These are phyloP conservation scores for Chitala chitala DNA, from an alignment of 2,113 vertebrate genomes.

Conservation along the genomic window DNA sequence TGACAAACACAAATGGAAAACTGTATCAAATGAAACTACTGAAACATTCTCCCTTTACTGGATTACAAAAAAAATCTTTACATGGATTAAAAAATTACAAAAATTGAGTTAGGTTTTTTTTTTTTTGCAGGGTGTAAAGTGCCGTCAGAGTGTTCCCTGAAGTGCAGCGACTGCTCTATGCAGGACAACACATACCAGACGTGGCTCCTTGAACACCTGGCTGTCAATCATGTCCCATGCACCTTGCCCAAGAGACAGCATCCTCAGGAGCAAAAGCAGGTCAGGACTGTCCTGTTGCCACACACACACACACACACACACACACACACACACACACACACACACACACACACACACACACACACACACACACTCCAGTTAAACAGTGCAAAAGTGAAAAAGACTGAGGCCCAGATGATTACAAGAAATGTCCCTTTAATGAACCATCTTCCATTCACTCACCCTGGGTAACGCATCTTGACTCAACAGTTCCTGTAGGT, in stretches of 20 bases:
- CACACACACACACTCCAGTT: not conserved
- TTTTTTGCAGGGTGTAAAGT: not conserved
- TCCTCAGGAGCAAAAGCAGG: slow-evolving; percentile 83
- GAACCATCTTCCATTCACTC: slow-evolving; percentile 26
- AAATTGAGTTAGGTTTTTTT: no score
- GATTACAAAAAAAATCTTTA: no score
- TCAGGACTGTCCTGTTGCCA: slow-evolving; percentile 83
- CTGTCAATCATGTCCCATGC: slow-evolving; percentile 99
- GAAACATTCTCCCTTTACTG: not conserved
- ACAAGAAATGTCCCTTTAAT: not conserved
- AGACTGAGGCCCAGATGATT: not conserved
- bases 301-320: slow-evolving; percentile 24
- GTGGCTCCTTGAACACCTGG: slow-evolving; percentile 96
- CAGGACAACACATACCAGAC: slow-evolving; percentile 69
- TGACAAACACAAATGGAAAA: not conserved
- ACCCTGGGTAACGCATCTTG: slow-evolving; percentile 93
- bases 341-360: not conserved
- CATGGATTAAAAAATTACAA: no score
- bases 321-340: not conserved
- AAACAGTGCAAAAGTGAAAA: no score
- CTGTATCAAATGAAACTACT: not conserved
- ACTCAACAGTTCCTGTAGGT: slow-evolving; percentile 88
- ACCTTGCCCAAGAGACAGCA: slow-evolving; percentile 88
- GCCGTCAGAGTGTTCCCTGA: not conserved
- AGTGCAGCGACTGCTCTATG: not conserved